Conservation (phyloP, 2,888 invertebrate genomes). For the Amphipoea lucens region DNA sequence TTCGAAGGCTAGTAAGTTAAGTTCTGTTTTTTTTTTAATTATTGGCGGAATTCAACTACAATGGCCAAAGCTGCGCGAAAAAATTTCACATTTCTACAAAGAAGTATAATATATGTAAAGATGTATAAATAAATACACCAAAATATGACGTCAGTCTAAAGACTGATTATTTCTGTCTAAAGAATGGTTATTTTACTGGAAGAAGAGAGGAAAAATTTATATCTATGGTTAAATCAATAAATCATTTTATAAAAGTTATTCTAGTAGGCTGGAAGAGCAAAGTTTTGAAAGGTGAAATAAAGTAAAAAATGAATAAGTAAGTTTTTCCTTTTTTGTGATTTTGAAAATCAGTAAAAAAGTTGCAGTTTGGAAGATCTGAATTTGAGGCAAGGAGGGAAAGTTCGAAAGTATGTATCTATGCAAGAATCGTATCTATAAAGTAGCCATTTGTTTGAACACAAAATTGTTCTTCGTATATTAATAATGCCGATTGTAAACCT, state of each 20-base stretch:
- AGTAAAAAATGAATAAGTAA: slow-evolving; percentile 30
- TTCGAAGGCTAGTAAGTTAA: too few species aligned
- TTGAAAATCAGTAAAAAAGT: slow-evolving; percentile 10
- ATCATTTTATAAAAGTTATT: slow-evolving; percentile 42
- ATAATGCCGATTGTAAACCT: slow-evolving; percentile 22
- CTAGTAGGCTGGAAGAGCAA: slow-evolving; percentile 1
- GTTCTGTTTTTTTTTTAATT: background rate
- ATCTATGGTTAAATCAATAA: slow-evolving; percentile 23
- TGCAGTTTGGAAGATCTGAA: slow-evolving; percentile 32
- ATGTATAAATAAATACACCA: slow-evolving; percentile 7
- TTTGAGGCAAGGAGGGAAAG: slow-evolving; percentile 16
- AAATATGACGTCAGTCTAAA: background rate
- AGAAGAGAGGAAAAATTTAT: slow-evolving; percentile 27
- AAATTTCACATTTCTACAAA: background rate
- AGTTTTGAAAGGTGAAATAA: slow-evolving; percentile 14
- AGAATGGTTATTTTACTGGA: slow-evolving; percentile 18
- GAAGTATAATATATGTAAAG: slow-evolving; percentile 1
- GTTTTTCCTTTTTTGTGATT: slow-evolving; percentile 19
- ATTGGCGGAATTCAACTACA: background rate
- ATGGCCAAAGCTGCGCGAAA: slow-evolving; percentile 11
- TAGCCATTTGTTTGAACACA: slow-evolving; percentile 63
- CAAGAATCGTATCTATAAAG: slow-evolving; percentile 21
- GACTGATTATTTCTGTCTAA: background rate
- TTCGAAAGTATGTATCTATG: slow-evolving; percentile 32
- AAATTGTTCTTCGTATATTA: slow-evolving; percentile 47